Base-by-base conservation (phyloP, 2,888 invertebrate species). In the Ametastegia equiseti region DNA sequence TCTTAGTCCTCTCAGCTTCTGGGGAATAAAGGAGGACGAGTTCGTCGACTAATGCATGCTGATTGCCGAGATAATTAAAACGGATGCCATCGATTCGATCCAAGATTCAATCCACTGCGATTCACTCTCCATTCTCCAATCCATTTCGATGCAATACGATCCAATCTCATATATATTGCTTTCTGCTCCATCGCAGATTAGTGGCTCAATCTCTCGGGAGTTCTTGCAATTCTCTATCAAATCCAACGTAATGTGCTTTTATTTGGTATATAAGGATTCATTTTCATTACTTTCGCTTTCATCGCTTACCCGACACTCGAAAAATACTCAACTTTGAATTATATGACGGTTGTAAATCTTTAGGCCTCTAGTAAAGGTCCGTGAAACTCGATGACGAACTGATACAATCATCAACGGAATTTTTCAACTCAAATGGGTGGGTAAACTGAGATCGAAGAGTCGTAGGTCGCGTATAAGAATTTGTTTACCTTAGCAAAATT, bases 1-100 rank as follows among this genome's bases (percentile, higher is more conserved):
- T 57, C 33, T 57, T 42, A 27, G 50, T 75, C 36, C 54, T 45
- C 54, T 30, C 36, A 57, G 78, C 60, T 78, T 27, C 42, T 60
- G 60, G 78, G 50, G 65, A 57, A 60, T 36, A 57, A 57, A 73
- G 60, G 73, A 65, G 65, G 79, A 81, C 50, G 81, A 67, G 81
- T 78, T 54, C 36, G 65, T 42, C 78, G 78, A 78, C 81, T 81
- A 81, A 81, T 81, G 81, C 81, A 81, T 79, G 81, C 78, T 81
- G 81, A 81, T 81, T 81, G 81, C 81, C 79, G 19, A 69, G 79
- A 81, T 81, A 81, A 81, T 81, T 81, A 81, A 81, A 81, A 81
- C 78, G 81, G 42, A 81, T 81, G 81, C 79, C 81, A 77, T 54
- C 47, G 81, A 67, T 81, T 63, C 79, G 65, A 67, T 79, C 50